Evolutionary conservation across 2,113 vertebrate species (phyloP), one percentile per base, ranked within the genome.

Genomic region (Hypanus sabinus): DNA sequence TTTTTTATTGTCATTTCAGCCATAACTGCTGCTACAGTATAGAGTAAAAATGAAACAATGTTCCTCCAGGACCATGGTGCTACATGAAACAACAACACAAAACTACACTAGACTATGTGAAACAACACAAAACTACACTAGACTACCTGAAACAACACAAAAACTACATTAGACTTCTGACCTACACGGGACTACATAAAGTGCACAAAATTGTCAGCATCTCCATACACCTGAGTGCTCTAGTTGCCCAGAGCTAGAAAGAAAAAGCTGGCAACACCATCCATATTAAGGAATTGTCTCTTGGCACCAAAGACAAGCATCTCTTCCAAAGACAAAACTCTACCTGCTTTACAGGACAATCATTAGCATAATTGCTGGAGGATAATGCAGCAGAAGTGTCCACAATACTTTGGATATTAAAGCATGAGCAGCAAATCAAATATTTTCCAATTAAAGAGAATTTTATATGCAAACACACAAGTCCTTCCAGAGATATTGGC

Each of bases 401-500:
- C 11, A 76, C 76, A 27, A 11, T 55, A 83, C 38, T 18, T 20
- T 57, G 8, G 38, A 55, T 55, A 27, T 24, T 55, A 83, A 24
- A 83, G 18, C 46, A 18, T 6, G 30, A 65, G 27, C 30, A 65
- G 30, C 57, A 88, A 65, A 88, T 65, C 6, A 18, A 68, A 90
- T 36, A n/a, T 12, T 90, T 90, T 90, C 60, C 16, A 33, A 65
- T 7, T 33, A 30, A 62, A 30, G 14, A 62, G 27, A n/a, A 16
- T 60, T 71, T 71, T 93, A 27, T 36, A 93, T 18, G 9, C 22
- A 73, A 93, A 93, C 24, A 46, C 36, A 30, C 14, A 73, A 73
- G 16, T 18, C 24, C 24, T 71, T 73, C 94, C 95, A 55, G 88
- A 0, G 10, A 7, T 0, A 9, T 76, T 65, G 38, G 95, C 95